These are phyloP conservation scores for Ormyrus labotus DNA, from an alignment of 2,888 invertebrate genomes.

Conservation along the genomic window DNA sequence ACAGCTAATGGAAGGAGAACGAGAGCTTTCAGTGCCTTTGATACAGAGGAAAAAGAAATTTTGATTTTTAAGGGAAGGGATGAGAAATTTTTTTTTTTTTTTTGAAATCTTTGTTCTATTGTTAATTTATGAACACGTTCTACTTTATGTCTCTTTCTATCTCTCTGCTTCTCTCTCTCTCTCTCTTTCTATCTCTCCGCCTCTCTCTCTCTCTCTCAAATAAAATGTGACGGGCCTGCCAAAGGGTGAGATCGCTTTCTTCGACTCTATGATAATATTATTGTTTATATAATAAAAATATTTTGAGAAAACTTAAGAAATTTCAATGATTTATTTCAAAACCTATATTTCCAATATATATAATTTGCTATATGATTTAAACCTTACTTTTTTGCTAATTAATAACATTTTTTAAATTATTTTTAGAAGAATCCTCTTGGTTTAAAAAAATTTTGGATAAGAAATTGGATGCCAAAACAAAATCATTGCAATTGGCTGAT, in stretches of 20 bases:
- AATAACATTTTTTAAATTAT: no score
- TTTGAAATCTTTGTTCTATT: not conserved
- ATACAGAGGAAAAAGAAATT: no score
- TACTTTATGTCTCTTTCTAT: not conserved
- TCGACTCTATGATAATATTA: constrained; percentile 61
- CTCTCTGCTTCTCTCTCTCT: constrained; percentile 1
- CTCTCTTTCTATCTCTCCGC: not conserved
- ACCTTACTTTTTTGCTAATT: no score
- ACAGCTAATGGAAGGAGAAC: not conserved
- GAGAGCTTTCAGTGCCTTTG: not conserved
- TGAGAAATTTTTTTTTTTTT: not conserved
- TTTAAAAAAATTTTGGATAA: no score
- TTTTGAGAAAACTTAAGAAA: constrained; percentile 61
- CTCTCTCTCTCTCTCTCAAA: constrained; percentile 33
- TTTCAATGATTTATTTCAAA: constrained; percentile 12
- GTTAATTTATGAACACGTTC: not conserved
- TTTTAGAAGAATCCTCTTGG: no score
- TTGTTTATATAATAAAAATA: constrained; percentile 72
- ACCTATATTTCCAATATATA: not conserved
- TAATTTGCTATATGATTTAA: no score
- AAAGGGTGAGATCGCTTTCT: constrained; percentile 61
- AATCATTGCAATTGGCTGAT: no score
- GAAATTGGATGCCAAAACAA: no score
- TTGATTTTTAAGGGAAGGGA: constrained; percentile 2
- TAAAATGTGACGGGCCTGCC: constrained; percentile 60